These are phyloP conservation scores for Ataeniobius toweri DNA, from an alignment of 2,797 vertebrate genomes.

Conservation along the genomic window DNA sequence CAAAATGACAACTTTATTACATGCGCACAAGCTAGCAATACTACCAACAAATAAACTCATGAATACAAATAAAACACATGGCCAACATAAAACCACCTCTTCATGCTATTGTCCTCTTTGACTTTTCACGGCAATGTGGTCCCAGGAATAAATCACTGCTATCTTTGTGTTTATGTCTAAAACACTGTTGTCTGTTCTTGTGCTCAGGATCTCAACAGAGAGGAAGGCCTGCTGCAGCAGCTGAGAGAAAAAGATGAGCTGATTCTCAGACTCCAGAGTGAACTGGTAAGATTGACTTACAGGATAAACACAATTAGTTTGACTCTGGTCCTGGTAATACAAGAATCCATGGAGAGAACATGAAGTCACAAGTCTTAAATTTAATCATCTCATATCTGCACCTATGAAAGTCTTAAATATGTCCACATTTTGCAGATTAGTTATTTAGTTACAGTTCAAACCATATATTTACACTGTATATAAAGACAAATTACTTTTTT, in stretches of 20 bases:
- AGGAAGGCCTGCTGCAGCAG: slow-evolving; percentile 90
- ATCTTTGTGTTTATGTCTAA: slow-evolving; percentile 40
- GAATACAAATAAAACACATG: slow-evolving; percentile 54
- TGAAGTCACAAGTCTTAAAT: background rate
- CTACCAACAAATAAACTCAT: slow-evolving; percentile 37
- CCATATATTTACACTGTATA: background rate
- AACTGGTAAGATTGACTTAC: slow-evolving; percentile 86
- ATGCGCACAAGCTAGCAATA: slow-evolving; percentile 20
- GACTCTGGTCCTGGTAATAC: slow-evolving; percentile 12
- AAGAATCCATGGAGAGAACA: background rate
- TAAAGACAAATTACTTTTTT: background rate
- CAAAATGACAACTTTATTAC: slow-evolving; percentile 62
- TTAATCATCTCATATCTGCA: background rate
- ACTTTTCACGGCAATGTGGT: slow-evolving; percentile 42
- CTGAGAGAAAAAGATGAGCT: slow-evolving; percentile 93
- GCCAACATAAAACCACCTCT: slow-evolving; percentile 27
- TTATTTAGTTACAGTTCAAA: background rate
- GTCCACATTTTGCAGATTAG: background rate
- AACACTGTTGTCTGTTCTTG: slow-evolving; percentile 37
- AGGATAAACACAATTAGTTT: background rate
- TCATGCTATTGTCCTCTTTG: slow-evolving; percentile 36
- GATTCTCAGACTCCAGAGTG: slow-evolving; percentile 89
- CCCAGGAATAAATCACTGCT: slow-evolving; percentile 41
- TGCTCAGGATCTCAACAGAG: slow-evolving; percentile 88
- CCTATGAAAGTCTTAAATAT: background rate